These are phyloP conservation scores for Alentia gelatinosa DNA, from an alignment of 2,888 invertebrate species.

Conservation along the genomic window DNA sequence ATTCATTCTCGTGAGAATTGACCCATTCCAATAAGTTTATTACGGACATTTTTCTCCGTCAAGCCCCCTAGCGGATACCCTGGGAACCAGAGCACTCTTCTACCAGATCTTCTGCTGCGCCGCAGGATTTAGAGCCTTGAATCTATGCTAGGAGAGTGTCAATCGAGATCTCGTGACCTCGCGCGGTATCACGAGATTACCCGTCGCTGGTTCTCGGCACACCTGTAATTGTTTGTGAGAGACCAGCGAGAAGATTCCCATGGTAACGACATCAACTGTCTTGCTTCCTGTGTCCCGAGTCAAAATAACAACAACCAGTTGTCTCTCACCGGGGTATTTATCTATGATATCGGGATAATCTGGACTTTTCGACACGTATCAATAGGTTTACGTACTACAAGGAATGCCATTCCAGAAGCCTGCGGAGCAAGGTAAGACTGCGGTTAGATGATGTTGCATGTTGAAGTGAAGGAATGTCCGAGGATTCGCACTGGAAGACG, in stretches of 20 bases:
- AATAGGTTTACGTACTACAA: not conserved
- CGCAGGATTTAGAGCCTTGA: no score
- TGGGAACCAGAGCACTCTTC: no score
- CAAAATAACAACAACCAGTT: not conserved
- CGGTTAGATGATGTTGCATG: no score
- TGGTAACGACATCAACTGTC: not conserved
- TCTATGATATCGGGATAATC: not conserved
- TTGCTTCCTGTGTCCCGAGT: not conserved
- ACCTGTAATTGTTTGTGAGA: not conserved
- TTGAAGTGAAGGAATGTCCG: no score
- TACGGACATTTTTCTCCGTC: no score
- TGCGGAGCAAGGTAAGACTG: conserved; percentile 27
- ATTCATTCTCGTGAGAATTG: no score
- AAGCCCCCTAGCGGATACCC: no score
- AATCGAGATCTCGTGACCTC: no score
- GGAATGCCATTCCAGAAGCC: conserved; percentile 40
- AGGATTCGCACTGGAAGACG: no score
- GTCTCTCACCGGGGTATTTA: not conserved
- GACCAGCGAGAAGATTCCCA: not conserved
- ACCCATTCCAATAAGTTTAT: no score
- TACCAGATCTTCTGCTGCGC: no score
- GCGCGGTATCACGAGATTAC: not conserved
- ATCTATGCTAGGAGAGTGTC: no score
- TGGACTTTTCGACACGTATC: not conserved
- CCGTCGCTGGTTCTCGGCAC: not conserved